These are phyloP conservation scores for Terrapene triunguis DNA, from an alignment of 2,113 vertebrate genomes.

Conservation along the genomic window DNA sequence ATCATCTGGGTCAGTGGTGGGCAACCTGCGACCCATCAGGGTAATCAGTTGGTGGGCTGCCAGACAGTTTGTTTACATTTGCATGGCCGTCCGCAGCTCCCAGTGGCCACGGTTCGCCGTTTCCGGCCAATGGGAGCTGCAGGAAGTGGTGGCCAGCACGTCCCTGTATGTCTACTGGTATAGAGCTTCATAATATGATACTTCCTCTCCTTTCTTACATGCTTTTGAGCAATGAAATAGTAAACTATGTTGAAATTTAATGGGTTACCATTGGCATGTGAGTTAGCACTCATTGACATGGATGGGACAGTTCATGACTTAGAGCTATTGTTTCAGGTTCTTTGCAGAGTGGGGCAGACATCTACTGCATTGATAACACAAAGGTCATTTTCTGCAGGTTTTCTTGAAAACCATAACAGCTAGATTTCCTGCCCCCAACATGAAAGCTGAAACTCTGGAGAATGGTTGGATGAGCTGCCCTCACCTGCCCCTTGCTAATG, in stretches of 20 bases:
- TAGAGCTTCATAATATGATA: neutral
- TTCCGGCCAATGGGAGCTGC: no score
- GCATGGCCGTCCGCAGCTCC: no score
- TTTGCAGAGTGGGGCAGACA: neutral
- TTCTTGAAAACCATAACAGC: neutral
- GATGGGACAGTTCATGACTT: neutral
- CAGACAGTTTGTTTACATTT: no score
- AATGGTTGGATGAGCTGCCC: neutral
- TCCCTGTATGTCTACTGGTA: no score
- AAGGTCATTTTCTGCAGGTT: neutral
- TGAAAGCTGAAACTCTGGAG: neutral
- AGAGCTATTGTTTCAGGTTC: slow-evolving; percentile 19
- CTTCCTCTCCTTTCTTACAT: neutral
- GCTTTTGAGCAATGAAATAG: neutral
- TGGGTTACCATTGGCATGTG: neutral
- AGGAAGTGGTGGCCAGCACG: no score
- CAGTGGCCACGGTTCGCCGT: no score
- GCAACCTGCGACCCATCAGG: no score
- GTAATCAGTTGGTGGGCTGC: no score
- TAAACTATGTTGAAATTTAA: neutral
- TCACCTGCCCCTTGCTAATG: neutral
- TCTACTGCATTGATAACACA: neutral
- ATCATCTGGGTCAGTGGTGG: no score
- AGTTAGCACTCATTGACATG: neutral
- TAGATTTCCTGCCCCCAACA: neutral